Percentiles rank a stretch among this genome's conserved stretches.
phyloP scores from a whole-genome alignment of 2,113 vertebrate genomes.

The Drymodes brunneopygia region DNA sequence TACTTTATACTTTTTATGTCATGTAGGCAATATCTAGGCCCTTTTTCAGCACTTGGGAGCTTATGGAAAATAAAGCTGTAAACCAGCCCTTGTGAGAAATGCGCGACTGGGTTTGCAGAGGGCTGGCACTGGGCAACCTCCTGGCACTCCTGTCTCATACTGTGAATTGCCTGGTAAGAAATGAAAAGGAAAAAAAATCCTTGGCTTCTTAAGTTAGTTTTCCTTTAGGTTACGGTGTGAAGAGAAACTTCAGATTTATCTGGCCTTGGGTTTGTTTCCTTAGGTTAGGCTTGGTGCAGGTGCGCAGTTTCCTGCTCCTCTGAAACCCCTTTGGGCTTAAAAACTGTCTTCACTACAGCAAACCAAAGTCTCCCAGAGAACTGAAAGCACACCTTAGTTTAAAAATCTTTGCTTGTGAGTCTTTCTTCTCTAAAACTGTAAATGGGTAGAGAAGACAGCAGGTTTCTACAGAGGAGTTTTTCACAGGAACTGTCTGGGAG shows the following conservation, averaged over 20 bases:
- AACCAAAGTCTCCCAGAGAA: not conserved
- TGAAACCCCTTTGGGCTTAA: not conserved
- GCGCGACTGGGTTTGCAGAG: not conserved
- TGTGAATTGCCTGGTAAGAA: not conserved
- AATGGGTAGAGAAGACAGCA: not conserved
- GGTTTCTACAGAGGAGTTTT: not conserved
- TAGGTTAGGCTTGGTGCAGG: not conserved
- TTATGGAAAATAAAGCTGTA: not conserved
- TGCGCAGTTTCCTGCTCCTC: accelerated
- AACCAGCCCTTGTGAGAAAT: not conserved
- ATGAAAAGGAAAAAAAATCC: not conserved
- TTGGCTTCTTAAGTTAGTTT: not conserved
- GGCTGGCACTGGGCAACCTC: too few species aligned
- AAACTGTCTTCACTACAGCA: not conserved
- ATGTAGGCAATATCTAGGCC: not conserved
- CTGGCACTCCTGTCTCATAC: not conserved
- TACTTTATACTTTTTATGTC: not conserved
- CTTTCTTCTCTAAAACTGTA: not conserved
- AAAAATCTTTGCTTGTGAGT: not conserved
- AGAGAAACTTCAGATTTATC: not conserved
- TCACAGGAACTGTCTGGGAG: not conserved
- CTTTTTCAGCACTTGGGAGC: not conserved
- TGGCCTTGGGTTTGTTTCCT: not conserved
- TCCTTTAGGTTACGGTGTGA: not conserved
- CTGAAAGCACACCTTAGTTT: not conserved